Evolutionary conservation across 2,888 invertebrate genomes (phyloP), one percentile per base, ranked within the genome.

Genomic region (Cecidostiba fungosa): DNA sequence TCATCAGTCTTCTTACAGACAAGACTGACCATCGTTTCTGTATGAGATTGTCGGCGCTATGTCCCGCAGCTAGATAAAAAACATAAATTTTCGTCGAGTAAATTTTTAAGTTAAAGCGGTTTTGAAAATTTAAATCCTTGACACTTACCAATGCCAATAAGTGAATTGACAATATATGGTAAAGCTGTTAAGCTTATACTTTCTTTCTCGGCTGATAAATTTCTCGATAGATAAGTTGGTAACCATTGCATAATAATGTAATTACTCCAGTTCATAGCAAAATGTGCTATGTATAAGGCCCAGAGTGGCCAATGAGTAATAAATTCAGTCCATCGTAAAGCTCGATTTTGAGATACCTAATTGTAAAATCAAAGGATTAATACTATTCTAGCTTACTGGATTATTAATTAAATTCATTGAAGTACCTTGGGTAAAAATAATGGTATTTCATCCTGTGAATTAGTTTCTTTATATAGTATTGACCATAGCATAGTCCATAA

Each of bases 171-270:
- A 84, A 97, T 94, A 90, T 97, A 97, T 79, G 97, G 96, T 89
- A 96, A 94, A 19, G 96, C 96, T 54, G 96, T 96, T 85, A 96
- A 94, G 93, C 96, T 96, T 88, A 97, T 95, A 90, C 95, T 95
- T 90, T 95, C 95, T 88, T 95, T 95, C 89, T 96, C 95, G 2
- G 95, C 96, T 29, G 95, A 95, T 59, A 97, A 94, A 89, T 94
- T 95, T 85, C 95, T 93, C 0, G 95, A 93, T 88, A 97, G 92
- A 91, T 97, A 97, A 1, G 96, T 97, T 4, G 97, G 97, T 87
- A 97, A 93, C 97, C 97, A 97, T 91, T 96, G 96, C 96, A 97
- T 96, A 89, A 97, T 96, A 87, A 96, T 96, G 90, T 97, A 97
- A 89, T 96, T 96, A 80, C 96, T 96, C 96, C 96, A 97, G 92